A percentile compares a stretch with the other conserved stretches of the same genome.
These are phyloP conservation scores for Scelioninae gen. 1 DNA, from an alignment of 2,888 invertebrate genomes.

Conservation along the genomic window DNA sequence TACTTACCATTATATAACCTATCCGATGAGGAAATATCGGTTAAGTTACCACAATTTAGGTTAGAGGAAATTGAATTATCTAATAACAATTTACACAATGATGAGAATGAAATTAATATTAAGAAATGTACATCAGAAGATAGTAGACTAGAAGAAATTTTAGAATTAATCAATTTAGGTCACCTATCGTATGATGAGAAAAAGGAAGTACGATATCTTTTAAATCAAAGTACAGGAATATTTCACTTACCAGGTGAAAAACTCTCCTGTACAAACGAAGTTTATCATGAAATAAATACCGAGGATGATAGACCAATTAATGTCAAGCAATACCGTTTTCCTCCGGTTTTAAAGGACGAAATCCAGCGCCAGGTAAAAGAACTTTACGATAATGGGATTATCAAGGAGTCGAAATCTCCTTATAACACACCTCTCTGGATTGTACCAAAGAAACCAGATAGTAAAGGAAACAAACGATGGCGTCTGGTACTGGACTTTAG, in stretches of 20 bases:
- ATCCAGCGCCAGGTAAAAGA: slow-evolving; percentile 1
- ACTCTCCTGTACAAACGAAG: not conserved
- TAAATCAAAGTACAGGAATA: not conserved
- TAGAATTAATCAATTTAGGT: not conserved
- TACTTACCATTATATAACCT: not conserved
- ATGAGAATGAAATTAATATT: not conserved
- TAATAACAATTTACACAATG: not conserved
- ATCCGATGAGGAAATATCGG: not conserved
- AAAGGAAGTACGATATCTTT: not conserved
- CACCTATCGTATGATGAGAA: not conserved
- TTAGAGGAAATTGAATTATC: not conserved
- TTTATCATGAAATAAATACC: not conserved
- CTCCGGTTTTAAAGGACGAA: not conserved
- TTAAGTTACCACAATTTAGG: not conserved
- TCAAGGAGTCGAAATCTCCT: slow-evolving; percentile 16
- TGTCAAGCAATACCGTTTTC: slow-evolving; percentile 12
- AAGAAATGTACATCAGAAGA: not conserved
- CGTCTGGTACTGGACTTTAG: slow-evolving; percentile 7
- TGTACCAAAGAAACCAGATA: slow-evolving; percentile 13
- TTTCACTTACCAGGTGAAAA: slow-evolving; percentile 7
- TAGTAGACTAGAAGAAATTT: not conserved
- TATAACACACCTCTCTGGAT: slow-evolving; percentile 16
- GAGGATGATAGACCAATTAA: not conserved
- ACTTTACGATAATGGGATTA: slow-evolving; percentile 1
- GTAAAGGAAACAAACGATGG: slow-evolving; percentile 15